Base-by-base conservation (phyloP, 2,888 invertebrate genomes). In the Nysson spinosus region DNA sequence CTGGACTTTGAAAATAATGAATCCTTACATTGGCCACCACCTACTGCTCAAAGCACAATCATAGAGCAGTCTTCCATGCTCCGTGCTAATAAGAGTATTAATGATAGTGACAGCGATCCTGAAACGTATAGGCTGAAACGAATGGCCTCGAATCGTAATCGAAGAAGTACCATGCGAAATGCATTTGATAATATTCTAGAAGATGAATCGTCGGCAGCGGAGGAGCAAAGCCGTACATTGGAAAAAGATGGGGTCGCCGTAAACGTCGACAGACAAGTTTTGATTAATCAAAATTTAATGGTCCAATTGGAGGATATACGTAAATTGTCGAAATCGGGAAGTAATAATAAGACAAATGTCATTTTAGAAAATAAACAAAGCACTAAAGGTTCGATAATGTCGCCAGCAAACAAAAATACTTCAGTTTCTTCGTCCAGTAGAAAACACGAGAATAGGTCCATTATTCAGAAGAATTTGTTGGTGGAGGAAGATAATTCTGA, bases 31-130 rank as follows among this genome's bases (percentile, higher is more conserved):
- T 9, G 32, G 19, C 32, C 12, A 1, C 0, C 1, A 9, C 54
- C 60, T 4, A 60, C 57, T 6, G 50, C 54, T 0, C 51, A 64
- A 0, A 65, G 63, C 4, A 51, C 60, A 5, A 14, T 42, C 1
- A 4, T 54, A 0, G 42, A 52, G 5, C 19, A 24, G 14, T 19
- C 3, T 1, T 14, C 17, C 11, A 3, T 3, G 5, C 16, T 17
- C 3, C 9, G n/a, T 34, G 47, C n/a, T 22, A 22, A 0, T 4
- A 30, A 46, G 0, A 12, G 20, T 0, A 42, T 9, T n/a, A 37
- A 35, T 40, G 26, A 20, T 2, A 63, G 37, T 22, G 14, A 54
- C 1, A 22, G 2, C 0, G 5, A 16, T 1, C n/a, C 22, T 5
- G 9, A 26, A 24, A 11, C 26, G n/a, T 0, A 26, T 0, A 69